Evolutionary conservation across 2,113 vertebrate genomes (phyloP).

Genomic region (Neolamprologus brichardi): DNA sequence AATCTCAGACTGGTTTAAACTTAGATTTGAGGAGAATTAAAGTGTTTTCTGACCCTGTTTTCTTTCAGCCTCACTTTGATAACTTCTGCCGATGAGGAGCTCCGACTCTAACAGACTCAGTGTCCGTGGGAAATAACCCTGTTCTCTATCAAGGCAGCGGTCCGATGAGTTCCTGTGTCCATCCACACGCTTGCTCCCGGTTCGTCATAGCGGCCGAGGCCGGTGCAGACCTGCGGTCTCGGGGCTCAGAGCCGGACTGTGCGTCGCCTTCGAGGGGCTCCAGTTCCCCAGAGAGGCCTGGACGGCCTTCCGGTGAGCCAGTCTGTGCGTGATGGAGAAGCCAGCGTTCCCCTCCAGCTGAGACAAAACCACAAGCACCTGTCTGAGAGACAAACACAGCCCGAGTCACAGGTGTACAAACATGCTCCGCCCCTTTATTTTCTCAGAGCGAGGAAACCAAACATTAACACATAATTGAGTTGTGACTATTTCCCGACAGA

Average conservation of each 20-base stretch:
- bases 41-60: neutral
- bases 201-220: slow-evolving; percentile 84
- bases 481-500: accelerated
- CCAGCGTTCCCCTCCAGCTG: slow-evolving; percentile 92
- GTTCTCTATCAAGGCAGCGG: neutral
- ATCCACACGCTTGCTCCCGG: accelerated
- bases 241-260: slow-evolving; percentile 81
- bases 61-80: neutral
- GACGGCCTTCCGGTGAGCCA: slow-evolving; percentile 87
- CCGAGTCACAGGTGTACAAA: neutral
- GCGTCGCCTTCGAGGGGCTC: slow-evolving; percentile 82
- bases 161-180: neutral
- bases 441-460: neutral
- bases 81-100: neutral
- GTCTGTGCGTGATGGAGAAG: slow-evolving; percentile 92
- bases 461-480: neutral
- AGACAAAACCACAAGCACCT: slow-evolving; percentile 91
- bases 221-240: slow-evolving; percentile 84
- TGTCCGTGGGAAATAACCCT: neutral
- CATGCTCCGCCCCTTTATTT: neutral
- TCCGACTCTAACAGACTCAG: neutral
- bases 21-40: neutral
- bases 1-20: neutral
- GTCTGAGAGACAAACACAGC: slow-evolving; percentile 62
- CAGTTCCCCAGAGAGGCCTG: slow-evolving; percentile 91